Evolutionary conservation across 1,140 invertebrate genomes (phyloP).

Genomic region (Drosophila melanogaster): Release_6_plus_ISO1_MT NT_033777.3:16018501-16019000

Average conservation of each 20-base stretch:
- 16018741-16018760: slow-evolving; percentile 76
- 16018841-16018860: slow-evolving; percentile 41
- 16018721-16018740: slow-evolving; percentile 80
- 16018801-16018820: slow-evolving; percentile 54
- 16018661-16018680: slow-evolving; percentile 74
- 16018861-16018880: slow-evolving; percentile 12
- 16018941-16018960: slow-evolving; percentile 33
- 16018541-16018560: slow-evolving; percentile 82
- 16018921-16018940: neutral
- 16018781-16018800: slow-evolving; percentile 26
- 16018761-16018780: slow-evolving; percentile 8
- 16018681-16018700: slow-evolving; percentile 69
- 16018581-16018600: slow-evolving; percentile 84
- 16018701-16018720: slow-evolving; percentile 82
- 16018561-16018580: slow-evolving; percentile 77
- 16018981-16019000: slow-evolving; percentile 72
- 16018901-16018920: slow-evolving; percentile 6
- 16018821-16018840: slow-evolving; percentile 67
- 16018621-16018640: neutral
- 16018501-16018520: slow-evolving; percentile 78
- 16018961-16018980: slow-evolving; percentile 50
- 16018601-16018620: slow-evolving; percentile 3
- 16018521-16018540: slow-evolving; percentile 75
- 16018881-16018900: slow-evolving; percentile 48
- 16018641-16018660: slow-evolving; percentile 49